Evolutionary conservation across 2,888 invertebrate species (phyloP).

Genomic region (Lamellibrachia columna): DNA sequence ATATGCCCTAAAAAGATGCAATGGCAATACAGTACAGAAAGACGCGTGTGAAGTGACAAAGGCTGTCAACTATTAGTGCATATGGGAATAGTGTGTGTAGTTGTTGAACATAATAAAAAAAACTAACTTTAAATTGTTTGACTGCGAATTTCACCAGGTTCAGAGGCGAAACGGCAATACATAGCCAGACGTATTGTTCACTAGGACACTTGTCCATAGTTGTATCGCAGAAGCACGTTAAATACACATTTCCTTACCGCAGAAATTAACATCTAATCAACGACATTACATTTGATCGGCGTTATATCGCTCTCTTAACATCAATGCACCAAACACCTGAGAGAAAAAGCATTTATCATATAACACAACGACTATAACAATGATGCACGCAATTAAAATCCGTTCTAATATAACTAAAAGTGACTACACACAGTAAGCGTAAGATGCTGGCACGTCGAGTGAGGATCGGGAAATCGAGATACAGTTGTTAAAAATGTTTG

Average conservation of each 20-base stretch:
- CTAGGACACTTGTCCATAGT: background rate
- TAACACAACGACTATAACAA: background rate
- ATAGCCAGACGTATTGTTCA: background rate
- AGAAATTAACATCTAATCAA: background rate
- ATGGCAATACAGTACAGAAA: background rate
- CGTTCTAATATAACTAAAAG: background rate
- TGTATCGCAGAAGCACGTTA: background rate
- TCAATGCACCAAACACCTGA: conserved; percentile 9
- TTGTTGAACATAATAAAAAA: background rate
- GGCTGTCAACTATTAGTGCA: background rate
- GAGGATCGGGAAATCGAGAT: background rate
- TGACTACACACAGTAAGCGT: background rate
- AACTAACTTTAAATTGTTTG: background rate
- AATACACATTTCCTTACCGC: background rate
- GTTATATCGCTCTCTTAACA: background rate
- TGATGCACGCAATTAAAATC: background rate
- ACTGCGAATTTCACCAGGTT: background rate
- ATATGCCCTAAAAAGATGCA: background rate
- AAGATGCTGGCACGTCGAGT: background rate
- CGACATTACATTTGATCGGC: background rate
- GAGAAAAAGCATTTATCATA: background rate
- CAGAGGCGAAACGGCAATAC: background rate
- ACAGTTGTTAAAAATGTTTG: no score
- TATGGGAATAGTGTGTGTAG: background rate
- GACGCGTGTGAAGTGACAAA: background rate